Conservation (phyloP, 2,113 vertebrate species). For the Oreochromis tanganicae region DNA sequence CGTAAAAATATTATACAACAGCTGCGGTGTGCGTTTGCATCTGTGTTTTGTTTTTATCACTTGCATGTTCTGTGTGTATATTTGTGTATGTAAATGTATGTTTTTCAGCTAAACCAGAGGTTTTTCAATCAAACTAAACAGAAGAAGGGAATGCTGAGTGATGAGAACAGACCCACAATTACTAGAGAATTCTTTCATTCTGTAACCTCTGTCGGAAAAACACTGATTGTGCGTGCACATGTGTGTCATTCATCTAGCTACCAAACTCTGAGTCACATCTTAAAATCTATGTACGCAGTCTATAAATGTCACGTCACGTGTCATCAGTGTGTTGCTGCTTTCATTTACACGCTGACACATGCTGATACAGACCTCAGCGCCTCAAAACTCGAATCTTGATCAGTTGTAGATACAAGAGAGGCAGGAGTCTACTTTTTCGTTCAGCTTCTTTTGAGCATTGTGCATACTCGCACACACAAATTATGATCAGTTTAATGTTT, state of each 20-base stretch:
- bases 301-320: slow-evolving; percentile 18
- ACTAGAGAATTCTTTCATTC: slow-evolving; percentile 40
- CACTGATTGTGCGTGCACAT: background rate
- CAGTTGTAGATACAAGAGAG: background rate
- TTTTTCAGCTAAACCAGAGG: slow-evolving; percentile 6
- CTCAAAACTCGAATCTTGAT: background rate
- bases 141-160: slow-evolving; percentile 41
- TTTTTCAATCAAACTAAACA: slow-evolving; percentile 61
- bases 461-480: background rate
- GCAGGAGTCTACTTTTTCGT: background rate
- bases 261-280: slow-evolving; percentile 1
- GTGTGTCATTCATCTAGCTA: background rate
- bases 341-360: background rate
- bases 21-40: slow-evolving; percentile 27
- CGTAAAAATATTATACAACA: slow-evolving; percentile 42
- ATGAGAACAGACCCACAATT: slow-evolving; percentile 54
- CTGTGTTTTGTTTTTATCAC: background rate
- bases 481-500: background rate
- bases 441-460: background rate
- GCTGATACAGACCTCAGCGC: background rate
- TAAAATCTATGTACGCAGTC: background rate
- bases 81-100: background rate
- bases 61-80: background rate
- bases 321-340: background rate
- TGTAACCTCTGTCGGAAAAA: slow-evolving; percentile 20